Conservation (phyloP, 1,140 invertebrate species). For the Heliconius eleuchia region DNA sequence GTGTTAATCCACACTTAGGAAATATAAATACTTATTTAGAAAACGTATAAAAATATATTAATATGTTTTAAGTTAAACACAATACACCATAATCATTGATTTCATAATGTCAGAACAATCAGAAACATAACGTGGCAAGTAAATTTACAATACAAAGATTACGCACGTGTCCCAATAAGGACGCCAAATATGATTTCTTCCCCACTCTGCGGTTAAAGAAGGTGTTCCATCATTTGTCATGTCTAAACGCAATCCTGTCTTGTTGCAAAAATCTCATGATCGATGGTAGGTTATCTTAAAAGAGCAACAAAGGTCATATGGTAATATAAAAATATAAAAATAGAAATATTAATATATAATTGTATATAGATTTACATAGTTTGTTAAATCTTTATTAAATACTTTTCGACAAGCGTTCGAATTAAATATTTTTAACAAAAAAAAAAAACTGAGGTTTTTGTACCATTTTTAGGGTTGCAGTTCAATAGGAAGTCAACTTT, state of each 20-base stretch:
- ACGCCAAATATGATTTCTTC: neutral
- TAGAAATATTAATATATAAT: neutral
- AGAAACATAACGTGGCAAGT: neutral
- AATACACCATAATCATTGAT: neutral
- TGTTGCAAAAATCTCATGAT: constrained; percentile 18
- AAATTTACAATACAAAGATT: neutral
- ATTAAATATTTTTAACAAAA: neutral
- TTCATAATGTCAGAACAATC: neutral
- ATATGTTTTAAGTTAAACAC: neutral
- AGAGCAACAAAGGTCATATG: constrained; percentile 24
- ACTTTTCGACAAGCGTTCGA: no score
- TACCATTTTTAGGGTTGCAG: no score
- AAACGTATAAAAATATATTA: neutral
- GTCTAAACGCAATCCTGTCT: constrained; percentile 13
- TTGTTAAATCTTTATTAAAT: neutral
- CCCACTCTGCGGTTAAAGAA: neutral
- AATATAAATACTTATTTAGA: no score
- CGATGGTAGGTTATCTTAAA: constrained; percentile 13
- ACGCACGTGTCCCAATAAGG: neutral
- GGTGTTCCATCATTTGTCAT: constrained; percentile 6
- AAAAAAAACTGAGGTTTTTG: no score
- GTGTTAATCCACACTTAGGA: no score
- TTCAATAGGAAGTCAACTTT: no score
- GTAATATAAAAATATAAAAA: constrained; percentile 1
- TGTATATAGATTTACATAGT: neutral